phyloP scores from a whole-genome alignment of 2,113 vertebrate species.

The Nesogale talazaci region DNA sequence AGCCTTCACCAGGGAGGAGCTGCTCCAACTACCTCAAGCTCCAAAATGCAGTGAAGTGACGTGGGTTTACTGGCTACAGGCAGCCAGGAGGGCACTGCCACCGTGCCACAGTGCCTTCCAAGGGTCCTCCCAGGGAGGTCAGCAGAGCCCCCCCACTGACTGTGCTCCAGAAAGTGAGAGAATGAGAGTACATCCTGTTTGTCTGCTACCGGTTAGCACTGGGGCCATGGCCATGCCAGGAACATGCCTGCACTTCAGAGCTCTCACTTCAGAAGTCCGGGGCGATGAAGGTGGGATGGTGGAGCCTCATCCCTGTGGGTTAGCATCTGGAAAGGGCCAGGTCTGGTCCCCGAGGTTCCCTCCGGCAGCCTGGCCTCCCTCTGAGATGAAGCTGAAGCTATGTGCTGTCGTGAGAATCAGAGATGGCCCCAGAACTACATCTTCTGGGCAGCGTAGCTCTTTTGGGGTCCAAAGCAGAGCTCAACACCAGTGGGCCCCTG shows the following conservation, averaged over 20 bases:
- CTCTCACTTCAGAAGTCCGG: background rate
- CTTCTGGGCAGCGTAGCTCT: background rate
- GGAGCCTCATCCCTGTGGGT: background rate
- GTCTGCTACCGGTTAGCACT: background rate
- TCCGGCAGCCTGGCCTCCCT: background rate
- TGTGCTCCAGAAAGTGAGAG: background rate
- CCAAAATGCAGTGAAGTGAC: background rate
- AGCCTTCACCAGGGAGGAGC: background rate
- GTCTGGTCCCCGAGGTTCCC: background rate
- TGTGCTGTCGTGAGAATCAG: background rate
- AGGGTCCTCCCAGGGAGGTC: background rate
- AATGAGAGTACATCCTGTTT: background rate
- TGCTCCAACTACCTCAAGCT: background rate
- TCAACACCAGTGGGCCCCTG: background rate
- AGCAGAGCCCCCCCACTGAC: too few species aligned
- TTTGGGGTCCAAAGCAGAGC: background rate
- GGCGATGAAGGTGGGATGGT: background rate
- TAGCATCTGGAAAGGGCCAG: background rate
- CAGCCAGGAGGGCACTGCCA: background rate
- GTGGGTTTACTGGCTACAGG: background rate
- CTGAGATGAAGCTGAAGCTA: background rate
- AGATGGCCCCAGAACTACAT: background rate
- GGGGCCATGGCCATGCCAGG: background rate
- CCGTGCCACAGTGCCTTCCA: background rate
- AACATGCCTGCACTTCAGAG: background rate